Evolutionary conservation across 1,140 invertebrate genomes (phyloP), one percentile per base, ranked within the genome.

Genomic region (Drosophila arawakana): DNA sequence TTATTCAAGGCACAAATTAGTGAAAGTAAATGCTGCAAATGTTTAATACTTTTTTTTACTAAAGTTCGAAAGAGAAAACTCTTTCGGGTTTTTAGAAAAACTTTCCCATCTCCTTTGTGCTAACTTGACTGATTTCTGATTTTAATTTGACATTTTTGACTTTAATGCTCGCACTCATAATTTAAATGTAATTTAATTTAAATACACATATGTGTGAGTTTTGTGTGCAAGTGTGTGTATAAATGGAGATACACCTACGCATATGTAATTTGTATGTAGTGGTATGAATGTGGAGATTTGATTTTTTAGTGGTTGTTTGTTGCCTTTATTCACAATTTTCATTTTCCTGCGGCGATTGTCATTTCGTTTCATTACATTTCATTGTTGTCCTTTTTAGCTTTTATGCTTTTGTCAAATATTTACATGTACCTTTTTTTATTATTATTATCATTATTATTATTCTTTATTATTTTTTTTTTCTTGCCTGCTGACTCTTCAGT

Each of bases 401-500:
- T 85, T 81, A 70, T 78, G 71, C 68, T 79, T 86, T 76, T 79
- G 60, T 81, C 83, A 78, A 86, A 86, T 82, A 85, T 86, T 85
- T 86, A 76, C 82, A 82, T 88, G 83, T 73, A 76, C 72, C 75
- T 72, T 85, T 70, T 72, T 72, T 73, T 59, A 18, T 35, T 61
- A 7, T 59, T 59, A 15, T 47, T 6, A 6, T 18, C 37, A 15
- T 41, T 57, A 39, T 57, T 57, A 57, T 55, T 37, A 35, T 57
- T 57, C 15, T 30, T 30, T 30, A 5, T 30, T 30, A 6, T 30
- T 6, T 30, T 6, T 30, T 30, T 30, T 30, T 30, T 30, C 1
- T 30, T 0, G 25, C 4, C 25, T 39, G 35, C 52, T 35, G 35
- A 15, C 15, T 57, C 54, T 18, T 11, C 35, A 13, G 15, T 30